These are phyloP conservation scores for Bungarus multicinctus DNA, from an alignment of 2,113 vertebrate species.

Conservation along the genomic window DNA sequence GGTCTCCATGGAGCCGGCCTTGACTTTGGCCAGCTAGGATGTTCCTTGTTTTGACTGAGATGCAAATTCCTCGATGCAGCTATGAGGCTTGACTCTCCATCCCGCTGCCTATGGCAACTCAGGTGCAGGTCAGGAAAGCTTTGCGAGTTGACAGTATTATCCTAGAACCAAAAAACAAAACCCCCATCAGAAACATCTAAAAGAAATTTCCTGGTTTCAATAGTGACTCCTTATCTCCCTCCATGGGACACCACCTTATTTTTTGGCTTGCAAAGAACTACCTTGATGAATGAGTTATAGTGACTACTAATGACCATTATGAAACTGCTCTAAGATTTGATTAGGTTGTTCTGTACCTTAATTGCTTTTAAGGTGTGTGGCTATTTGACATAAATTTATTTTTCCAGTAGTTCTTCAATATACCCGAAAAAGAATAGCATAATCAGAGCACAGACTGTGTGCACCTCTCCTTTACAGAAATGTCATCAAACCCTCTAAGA, in stretches of 20 bases:
- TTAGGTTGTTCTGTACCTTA: neutral
- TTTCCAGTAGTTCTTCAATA: neutral
- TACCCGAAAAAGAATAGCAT: neutral
- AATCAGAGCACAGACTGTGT: neutral
- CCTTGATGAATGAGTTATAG: neutral
- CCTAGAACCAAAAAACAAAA: neutral
- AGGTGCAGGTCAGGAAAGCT: too few species aligned
- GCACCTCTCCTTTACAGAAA: neutral
- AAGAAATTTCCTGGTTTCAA: neutral
- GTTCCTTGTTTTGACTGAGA: too few species aligned
- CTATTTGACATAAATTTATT: neutral
- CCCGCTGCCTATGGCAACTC: too few species aligned
- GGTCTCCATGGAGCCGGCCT: too few species aligned
- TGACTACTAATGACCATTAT: neutral
- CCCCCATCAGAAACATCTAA: neutral
- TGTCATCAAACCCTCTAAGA: neutral
- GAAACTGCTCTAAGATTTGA: neutral
- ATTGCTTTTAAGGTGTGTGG: neutral
- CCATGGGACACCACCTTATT: neutral
- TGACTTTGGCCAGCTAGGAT: too few species aligned
- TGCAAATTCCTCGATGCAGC: too few species aligned
- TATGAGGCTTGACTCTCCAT: too few species aligned
- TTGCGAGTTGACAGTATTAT: too few species aligned
- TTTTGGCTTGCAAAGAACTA: neutral
- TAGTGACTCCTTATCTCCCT: neutral